Evolutionary conservation across 1,140 invertebrate genomes (phyloP).

Genomic region (Drosophila busckii): DNA sequence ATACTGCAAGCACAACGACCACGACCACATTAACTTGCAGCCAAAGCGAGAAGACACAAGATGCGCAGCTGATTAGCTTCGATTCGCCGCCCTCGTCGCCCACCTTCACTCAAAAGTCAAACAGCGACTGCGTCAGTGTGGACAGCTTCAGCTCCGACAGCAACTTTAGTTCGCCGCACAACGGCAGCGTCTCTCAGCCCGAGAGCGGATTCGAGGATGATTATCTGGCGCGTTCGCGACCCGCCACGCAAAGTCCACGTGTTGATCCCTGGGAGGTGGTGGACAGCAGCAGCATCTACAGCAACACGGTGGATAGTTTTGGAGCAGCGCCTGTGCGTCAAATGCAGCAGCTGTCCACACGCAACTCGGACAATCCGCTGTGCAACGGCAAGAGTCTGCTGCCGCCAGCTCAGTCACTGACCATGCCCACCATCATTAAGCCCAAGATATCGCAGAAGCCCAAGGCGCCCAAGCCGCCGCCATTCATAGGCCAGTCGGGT

Average conservation of each 20-base stretch:
- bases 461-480: slow-evolving; percentile 69
- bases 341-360: slow-evolving; percentile 50
- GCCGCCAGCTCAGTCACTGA: slow-evolving; percentile 73
- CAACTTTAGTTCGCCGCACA: slow-evolving; percentile 80
- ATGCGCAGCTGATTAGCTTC: slow-evolving; percentile 82
- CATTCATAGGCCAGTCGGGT: slow-evolving; percentile 53
- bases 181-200: slow-evolving; percentile 85
- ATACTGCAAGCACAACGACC: slow-evolving; percentile 37
- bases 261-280: slow-evolving; percentile 79
- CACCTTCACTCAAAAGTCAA: slow-evolving; percentile 85
- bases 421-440: slow-evolving; percentile 85
- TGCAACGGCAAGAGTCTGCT: slow-evolving; percentile 79
- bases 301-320: slow-evolving; percentile 40
- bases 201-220: slow-evolving; percentile 89
- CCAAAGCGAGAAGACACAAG: slow-evolving; percentile 14
- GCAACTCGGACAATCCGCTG: slow-evolving; percentile 71
- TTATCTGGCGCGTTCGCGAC: slow-evolving; percentile 81
- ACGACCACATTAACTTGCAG: slow-evolving; percentile 11
- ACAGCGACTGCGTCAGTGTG: slow-evolving; percentile 86
- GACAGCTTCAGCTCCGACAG: slow-evolving; percentile 87
- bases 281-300: slow-evolving; percentile 74
- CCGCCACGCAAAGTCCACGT: slow-evolving; percentile 79
- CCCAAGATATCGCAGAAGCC: slow-evolving; percentile 73
- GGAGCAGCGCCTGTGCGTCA: slow-evolving; percentile 67
- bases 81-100: slow-evolving; percentile 86